These are phyloP conservation scores for Stichodactyla mertensii DNA, from an alignment of 64 coral and sea anemone genomes.

Conservation along the genomic window DNA sequence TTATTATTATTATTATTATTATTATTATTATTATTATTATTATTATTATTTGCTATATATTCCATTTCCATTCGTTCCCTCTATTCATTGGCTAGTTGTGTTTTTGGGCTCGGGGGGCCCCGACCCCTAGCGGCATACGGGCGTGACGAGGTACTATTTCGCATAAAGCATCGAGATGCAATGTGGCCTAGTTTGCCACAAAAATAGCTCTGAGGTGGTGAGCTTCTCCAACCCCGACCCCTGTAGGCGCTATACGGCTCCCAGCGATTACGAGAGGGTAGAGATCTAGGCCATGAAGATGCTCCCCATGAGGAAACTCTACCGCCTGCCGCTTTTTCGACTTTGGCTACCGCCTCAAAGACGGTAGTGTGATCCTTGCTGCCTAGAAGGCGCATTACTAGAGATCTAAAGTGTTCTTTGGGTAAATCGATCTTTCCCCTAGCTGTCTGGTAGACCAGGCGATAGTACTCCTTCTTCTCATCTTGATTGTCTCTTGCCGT, in stretches of 20 bases:
- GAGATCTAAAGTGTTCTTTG: background rate
- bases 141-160: background rate
- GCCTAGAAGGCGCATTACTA: background rate
- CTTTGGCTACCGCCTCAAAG: too few species aligned
- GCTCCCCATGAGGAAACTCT: background rate
- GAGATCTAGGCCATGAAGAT: background rate
- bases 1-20: too few species aligned
- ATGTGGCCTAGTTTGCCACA: background rate
- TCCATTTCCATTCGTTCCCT: too few species aligned
- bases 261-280: background rate
- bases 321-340: too few species aligned
- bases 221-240: background rate
- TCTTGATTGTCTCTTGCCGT: background rate
- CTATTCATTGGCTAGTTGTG: too few species aligned
- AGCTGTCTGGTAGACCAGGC: background rate
- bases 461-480: background rate
- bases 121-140: background rate
- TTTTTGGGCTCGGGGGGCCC: background rate
- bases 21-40: background rate
- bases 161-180: background rate
- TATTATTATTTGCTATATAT: background rate
- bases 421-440: background rate
- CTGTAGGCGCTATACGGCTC: background rate
- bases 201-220: background rate
- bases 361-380: background rate